phyloP scores from a whole-genome alignment of 2,113 vertebrate genomes.

The Bubo bubo region DNA sequence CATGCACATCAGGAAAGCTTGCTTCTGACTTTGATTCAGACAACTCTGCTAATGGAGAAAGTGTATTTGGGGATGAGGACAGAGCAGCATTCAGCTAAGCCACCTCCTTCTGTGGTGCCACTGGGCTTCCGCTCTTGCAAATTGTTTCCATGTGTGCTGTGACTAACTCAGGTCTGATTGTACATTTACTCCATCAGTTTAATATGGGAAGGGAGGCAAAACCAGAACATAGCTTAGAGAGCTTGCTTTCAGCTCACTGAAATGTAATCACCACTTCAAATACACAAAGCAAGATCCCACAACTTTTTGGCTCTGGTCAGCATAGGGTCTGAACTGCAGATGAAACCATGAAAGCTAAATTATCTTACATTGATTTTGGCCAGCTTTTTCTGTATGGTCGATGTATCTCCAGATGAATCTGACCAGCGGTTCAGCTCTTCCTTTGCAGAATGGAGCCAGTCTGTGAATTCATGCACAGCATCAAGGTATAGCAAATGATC shows the following conservation, averaged over 20 bases:
- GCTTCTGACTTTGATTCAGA: background rate
- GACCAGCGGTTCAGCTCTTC: conserved; percentile 97
- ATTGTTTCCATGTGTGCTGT: background rate
- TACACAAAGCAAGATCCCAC: background rate
- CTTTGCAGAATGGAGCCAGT: conserved; percentile 95
- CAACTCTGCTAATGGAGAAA: background rate
- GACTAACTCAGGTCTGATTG: background rate
- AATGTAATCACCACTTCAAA: background rate
- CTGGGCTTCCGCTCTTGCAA: background rate
- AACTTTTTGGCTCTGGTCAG: background rate
- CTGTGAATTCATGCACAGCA: conserved; percentile 91
- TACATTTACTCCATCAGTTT: background rate
- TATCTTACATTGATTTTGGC: conserved; percentile 88
- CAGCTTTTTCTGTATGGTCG: conserved; percentile 84
- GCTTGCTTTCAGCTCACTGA: background rate
- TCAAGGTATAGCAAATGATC: conserved; percentile 93
- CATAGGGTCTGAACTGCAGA: background rate
- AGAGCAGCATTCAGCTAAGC: background rate
- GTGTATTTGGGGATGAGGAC: background rate
- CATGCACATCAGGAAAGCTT: background rate
- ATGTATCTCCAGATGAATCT: conserved; percentile 86
- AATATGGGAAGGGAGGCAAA: background rate
- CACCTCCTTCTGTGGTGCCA: background rate
- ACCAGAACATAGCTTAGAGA: background rate
- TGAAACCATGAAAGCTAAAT: background rate